Evolutionary conservation across 53 echinoderm and acorn worm genomes (phyloP).

Genomic region (Zoroaster sp.): DNA sequence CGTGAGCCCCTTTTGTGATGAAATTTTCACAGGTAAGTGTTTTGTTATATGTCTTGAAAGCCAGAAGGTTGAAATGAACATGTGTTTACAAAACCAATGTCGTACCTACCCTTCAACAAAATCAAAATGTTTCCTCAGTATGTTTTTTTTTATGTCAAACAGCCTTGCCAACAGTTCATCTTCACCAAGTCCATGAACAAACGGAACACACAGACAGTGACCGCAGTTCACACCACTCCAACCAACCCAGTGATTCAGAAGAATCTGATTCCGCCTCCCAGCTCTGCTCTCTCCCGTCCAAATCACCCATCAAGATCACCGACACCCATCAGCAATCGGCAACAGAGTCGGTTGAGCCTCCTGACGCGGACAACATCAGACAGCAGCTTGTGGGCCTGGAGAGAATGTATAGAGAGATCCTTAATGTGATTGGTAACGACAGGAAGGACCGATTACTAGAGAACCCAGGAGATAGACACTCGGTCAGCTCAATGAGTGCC

Average conservation of each 20-base stretch:
- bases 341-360: constrained; percentile 38
- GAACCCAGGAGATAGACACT: constrained; percentile 9
- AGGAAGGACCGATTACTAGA: constrained; percentile 12
- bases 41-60: too few species aligned
- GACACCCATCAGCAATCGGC: constrained; percentile 25
- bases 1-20: too few species aligned
- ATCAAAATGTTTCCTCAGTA: too few species aligned
- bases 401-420: constrained; percentile 91
- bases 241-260: neutral
- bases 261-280: constrained; percentile 4
- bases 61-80: too few species aligned
- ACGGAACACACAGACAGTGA: constrained; percentile 75
- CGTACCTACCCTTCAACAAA: too few species aligned
- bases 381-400: constrained; percentile 82
- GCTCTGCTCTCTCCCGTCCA: constrained; percentile 14
- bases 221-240: constrained; percentile 4
- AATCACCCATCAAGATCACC: constrained; percentile 11
- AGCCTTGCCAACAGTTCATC: constrained; percentile 58
- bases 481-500: constrained; percentile 37
- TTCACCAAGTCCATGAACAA: constrained; percentile 70
- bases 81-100: too few species aligned
- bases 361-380: constrained; percentile 77
- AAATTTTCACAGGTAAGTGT: too few species aligned
- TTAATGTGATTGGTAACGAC: constrained; percentile 55
- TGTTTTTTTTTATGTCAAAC: neutral